Evolutionary conservation across 2,888 invertebrate genomes (phyloP), one percentile per base, ranked within the genome.

Genomic region (Stenodema calcarata): DNA sequence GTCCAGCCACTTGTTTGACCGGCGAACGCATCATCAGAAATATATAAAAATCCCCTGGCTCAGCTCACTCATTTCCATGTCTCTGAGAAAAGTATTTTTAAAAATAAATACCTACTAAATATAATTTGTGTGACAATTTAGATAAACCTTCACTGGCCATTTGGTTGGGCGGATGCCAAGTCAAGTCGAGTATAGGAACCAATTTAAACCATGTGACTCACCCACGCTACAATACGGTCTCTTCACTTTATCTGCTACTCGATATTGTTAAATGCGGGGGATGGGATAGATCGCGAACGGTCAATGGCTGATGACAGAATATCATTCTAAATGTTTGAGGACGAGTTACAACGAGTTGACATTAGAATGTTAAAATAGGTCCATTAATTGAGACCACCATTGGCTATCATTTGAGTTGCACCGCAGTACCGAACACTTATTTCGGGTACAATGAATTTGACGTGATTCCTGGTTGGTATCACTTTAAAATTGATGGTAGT

Each of bases 91-190:
- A 83, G 83, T 83, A 70, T 83, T 83, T 83, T 83, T 83, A 83
- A 83, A 83, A 83, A 83, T 83, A 83, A 83, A 83, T 83, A 83
- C 83, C 83, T 83, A 83, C 83, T 83, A 83, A 83, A 83, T 83
- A 83, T 83, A 83, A 83, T 83, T 83, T 83, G 83, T 83, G 83
- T 83, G 83, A 83, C 83, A 83, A 83, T 83, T 83, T 83, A 83
- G 83, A 83, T 83, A 73, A 83, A 83, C 73, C 83, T 83, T 83
- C 83, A 83, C 83, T 83, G 83, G 83, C 73, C 83, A 83, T 83
- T 83, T 83, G 83, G 83, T 83, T 83, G 83, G 83, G 50, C 70
- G 73, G 42, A 27, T 12, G 70, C 83, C 83, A 83, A 83, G 70
- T 73, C 83, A 44, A 83, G 42, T 73, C 73, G 70, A 73, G 70